Base-by-base conservation (phyloP, 2,797 vertebrate genomes). In the Gadopsis bispinosus region DNA sequence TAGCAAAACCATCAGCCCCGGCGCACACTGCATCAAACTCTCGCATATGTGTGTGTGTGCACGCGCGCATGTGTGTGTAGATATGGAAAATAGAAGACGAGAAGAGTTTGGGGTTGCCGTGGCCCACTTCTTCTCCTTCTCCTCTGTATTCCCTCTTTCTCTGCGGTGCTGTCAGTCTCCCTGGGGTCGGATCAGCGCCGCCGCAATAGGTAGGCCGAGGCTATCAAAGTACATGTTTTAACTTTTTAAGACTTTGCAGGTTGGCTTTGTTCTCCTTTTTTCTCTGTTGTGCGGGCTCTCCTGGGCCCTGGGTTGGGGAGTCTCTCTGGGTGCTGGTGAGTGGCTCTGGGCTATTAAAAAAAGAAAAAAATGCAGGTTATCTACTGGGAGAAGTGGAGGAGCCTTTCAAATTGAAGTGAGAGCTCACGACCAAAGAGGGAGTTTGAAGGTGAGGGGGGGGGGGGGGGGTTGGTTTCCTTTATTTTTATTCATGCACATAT, bases 211-310 rank as follows among this genome's bases (percentile, higher is more conserved):
- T 94, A 95, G 94, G 93, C 90, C 83, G 89, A 87, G 93, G 92
- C 94, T 94, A 95, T 95, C 94, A 95, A 94, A 95, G 94, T 93
- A 92, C 88, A 89, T 74, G 92, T 92, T 95, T 95, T 94, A 94
- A 95, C 94, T 95, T 95, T 95, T 94, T 91, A 92, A 93, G 92
- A 95, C 94, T 95, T 95, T 93, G 88, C 93, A 94, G 93, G 94
- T 93, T 95, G 89, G 90, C 93, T 95, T 94, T 95, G 94, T 95
- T 95, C 93, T 94, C 82, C 83, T 92, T 90, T 86, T 83, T 88
- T 90, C 91, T 92, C 84, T 93, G 90, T 93, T 92, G 90, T 91
- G 87, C 69, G 11, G 86, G 85, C 85, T 94, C 94, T 95, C 95
- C 68, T 90, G 94, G 93, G 93, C 83, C 89, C 83, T 88, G 88